Evolutionary conservation across 2,888 invertebrate species (phyloP).

Genomic region (Priocnemis perturbator): DNA sequence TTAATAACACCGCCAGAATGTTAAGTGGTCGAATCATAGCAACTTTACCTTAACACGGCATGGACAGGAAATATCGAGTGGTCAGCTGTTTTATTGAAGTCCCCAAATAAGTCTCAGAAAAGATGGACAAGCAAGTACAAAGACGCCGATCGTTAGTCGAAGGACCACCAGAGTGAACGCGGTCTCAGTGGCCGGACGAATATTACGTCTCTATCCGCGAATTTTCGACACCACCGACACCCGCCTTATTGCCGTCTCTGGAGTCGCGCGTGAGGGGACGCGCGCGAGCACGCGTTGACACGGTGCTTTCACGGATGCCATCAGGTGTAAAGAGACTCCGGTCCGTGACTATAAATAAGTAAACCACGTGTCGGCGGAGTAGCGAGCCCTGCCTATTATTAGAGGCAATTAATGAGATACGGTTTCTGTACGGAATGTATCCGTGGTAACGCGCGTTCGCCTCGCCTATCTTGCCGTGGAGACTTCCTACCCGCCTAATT

Average conservation of each 20-base stretch:
- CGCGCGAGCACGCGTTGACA: slow-evolving; percentile 24
- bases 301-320: slow-evolving; percentile 58
- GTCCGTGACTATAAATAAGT: slow-evolving; percentile 54
- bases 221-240: not conserved
- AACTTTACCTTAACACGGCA: too few relatives aligned
- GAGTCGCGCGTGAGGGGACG: not conserved
- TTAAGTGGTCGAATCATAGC: too few relatives aligned
- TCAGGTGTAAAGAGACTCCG: slow-evolving; percentile 45
- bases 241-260: too few relatives aligned
- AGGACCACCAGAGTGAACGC: too few relatives aligned
- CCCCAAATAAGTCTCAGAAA: too few relatives aligned
- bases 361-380: slow-evolving; percentile 48
- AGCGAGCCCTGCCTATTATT: slow-evolving; percentile 58
- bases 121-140: too few relatives aligned
- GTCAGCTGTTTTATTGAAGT: too few relatives aligned
- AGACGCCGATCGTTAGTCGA: too few relatives aligned
- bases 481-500: slow-evolving; percentile 60
- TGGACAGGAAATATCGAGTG: too few relatives aligned
- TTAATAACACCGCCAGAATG: too few relatives aligned
- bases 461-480: slow-evolving; percentile 64
- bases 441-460: slow-evolving; percentile 66
- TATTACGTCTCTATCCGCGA: not conserved
- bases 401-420: slow-evolving; percentile 66
- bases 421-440: slow-evolving; percentile 58
- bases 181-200: too few relatives aligned